Base-by-base conservation (phyloP, 64 coral and sea anemone species). In the Hydrozoanthus tunicans region DNA sequence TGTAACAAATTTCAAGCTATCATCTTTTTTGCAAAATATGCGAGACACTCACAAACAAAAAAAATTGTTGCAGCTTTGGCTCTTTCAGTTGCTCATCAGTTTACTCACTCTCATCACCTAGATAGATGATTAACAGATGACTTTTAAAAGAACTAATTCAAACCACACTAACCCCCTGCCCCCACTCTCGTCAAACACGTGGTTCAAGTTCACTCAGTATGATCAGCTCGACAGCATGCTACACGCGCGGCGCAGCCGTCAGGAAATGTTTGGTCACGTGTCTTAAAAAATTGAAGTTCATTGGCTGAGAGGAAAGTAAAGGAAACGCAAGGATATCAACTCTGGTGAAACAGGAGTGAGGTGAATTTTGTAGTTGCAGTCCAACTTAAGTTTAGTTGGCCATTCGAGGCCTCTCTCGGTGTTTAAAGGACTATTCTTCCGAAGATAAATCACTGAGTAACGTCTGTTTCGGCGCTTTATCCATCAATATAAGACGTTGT, bases 271-370 rank as follows among this genome's bases (percentile, higher is more conserved):
- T 83, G 62, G 62, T 66, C 81, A 83, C 81, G 81, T 83, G 81
- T 17, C 67, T 17, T 83, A 7, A 23, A 14, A 53, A 17, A 43
- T 6, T 20, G 1, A 53, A 60, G 13, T 43, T 65, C 62, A 83
- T 83, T 83, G 81, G 81, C 62, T 83, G 62, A 68, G 11, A 53
- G 81, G 10, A 32, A 64, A 61, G 81, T 67, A 83, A 83, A 83
- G 81, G 63, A 83, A 83, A 83, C 62, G 81, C 81, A 66, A 68
- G 67, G 62, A 88, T 73, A 88, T 88, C 67, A 88, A 68, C 67
- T 88, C 83, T 88, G 84, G 84, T 88, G 84, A 86, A 73, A 60
- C 69, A 88, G 59, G 84, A 88, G 68, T 74, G 84, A 59, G 59
- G 10, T 72, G 79, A 75, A 59, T 88, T 62, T 88, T 88, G 69